Evolutionary conservation across 2,113 vertebrate genomes (phyloP), one percentile per base, ranked within the genome.

Genomic region (Heptranchias perlo): DNA sequence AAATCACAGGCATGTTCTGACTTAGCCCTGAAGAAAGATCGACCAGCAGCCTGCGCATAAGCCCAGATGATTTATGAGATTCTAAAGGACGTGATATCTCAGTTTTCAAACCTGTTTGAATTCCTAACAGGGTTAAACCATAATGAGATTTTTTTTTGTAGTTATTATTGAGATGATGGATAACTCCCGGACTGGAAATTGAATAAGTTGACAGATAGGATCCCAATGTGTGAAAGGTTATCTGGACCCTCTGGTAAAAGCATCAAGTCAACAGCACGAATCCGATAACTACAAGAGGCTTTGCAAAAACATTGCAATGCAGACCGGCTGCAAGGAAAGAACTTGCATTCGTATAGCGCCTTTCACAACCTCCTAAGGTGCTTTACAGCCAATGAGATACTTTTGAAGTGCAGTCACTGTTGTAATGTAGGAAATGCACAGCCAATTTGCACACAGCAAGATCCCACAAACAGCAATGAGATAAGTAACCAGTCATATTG

Each of bases 71-170:
- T 95, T 95, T 95, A 95, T 95, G 89, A 93, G 52, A 61, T 3
- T 61, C 54, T 35, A n/a, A 92, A 82, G 78, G 78, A 82, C 11
- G 31, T 58, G 47, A 39, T 64, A 64, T 61, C 58, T 65, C 94
- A 69, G 94, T 95, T 47, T 95, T 69, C 94, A 95, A 69, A 49
- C 94, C 94, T 52, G 35, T 95, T 49, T 95, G 94, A 95, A 69
- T 73, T 95, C 93, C 28, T 95, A 35, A 67, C 44, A 47, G 23
- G 25, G 8, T 65, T 31, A 69, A 95, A 69, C 39, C 94, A 95
- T 69, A 49, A 95, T 52, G 61, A 95, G 64, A 95, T 95, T 35
- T 73, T 69, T 69, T 95, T 39, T 94, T 94, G 8, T 25, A 49
- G 8, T 69, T 69, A 1, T 67, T 47, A 16, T 14, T 6, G 64